Conservation (phyloP, 1,140 invertebrate species). For the Microplitis mediator region DNA sequence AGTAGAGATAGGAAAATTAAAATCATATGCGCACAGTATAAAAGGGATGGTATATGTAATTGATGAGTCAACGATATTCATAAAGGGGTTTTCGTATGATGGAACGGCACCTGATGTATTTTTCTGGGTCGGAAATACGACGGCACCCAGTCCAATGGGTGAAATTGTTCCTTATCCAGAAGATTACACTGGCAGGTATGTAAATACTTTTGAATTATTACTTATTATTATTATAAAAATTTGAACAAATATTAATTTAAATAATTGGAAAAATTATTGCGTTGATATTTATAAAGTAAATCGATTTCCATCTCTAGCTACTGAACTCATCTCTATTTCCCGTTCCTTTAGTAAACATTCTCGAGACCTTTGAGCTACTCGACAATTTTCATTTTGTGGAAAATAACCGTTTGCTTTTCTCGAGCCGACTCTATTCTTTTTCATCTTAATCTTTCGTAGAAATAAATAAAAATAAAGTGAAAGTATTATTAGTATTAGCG, state of each 20-base stretch:
- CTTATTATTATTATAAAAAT: background rate
- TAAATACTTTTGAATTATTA: no score
- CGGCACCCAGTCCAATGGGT: slow-evolving; percentile 77
- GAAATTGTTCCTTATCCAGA: slow-evolving; percentile 85
- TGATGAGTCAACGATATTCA: slow-evolving; percentile 85
- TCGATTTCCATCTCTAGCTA: slow-evolving; percentile 13
- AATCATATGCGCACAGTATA: slow-evolving; percentile 77
- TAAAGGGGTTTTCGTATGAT: slow-evolving; percentile 85
- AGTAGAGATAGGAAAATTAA: slow-evolving; percentile 71
- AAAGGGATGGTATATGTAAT: slow-evolving; percentile 81
- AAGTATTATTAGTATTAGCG: no score
- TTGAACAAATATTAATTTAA: background rate
- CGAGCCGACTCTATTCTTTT: background rate
- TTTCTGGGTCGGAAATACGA: slow-evolving; percentile 85
- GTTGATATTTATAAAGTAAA: background rate
- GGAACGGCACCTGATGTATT: slow-evolving; percentile 83
- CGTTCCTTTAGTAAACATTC: background rate
- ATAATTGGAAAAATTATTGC: background rate
- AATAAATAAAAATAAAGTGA: background rate
- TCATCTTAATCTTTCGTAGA: background rate
- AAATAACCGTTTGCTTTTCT: slow-evolving; percentile 3
- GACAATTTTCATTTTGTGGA: background rate
- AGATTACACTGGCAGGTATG: slow-evolving; percentile 72
- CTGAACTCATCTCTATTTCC: background rate
- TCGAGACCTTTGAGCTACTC: slow-evolving; percentile 43